Percentiles rank a stretch among this genome's conserved stretches.
These are phyloP conservation scores for Aythya baeri DNA, from an alignment of 2,113 vertebrate species.

Conservation along the genomic window DNA sequence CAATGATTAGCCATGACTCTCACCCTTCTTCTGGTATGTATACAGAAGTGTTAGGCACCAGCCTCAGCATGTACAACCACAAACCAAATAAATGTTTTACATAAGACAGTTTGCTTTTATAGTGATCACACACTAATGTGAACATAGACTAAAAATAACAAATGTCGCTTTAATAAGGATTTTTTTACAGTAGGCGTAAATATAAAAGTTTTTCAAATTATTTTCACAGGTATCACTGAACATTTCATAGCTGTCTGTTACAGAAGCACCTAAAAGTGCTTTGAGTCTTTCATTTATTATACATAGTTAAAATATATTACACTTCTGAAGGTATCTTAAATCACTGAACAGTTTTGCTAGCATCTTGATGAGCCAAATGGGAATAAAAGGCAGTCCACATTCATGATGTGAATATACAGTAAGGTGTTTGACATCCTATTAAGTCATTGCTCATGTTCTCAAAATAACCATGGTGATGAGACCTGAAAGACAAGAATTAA, in stretches of 20 bases:
- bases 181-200: constrained; percentile 70
- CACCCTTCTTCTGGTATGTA: background rate
- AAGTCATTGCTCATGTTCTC: constrained; percentile 78
- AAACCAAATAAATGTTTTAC: constrained; percentile 34
- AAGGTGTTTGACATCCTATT: constrained; percentile 70
- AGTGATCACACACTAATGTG: constrained; percentile 72
- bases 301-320: constrained; percentile 81
- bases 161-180: constrained; percentile 73
- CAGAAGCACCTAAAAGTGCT: constrained; percentile 64
- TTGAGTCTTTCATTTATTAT: constrained; percentile 76
- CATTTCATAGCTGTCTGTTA: constrained; percentile 73
- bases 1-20: background rate
- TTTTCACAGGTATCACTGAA: constrained; percentile 73
- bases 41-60: constrained; percentile 44
- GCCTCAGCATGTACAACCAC: constrained; percentile 39
- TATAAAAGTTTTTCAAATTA: constrained; percentile 77
- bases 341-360: constrained; percentile 73
- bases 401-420: constrained; percentile 77
- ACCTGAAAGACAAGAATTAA: constrained; percentile 81
- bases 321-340: constrained; percentile 74
- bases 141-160: constrained; percentile 71
- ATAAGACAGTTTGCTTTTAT: constrained; percentile 53
- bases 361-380: constrained; percentile 71
- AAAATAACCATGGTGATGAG: constrained; percentile 99
- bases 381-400: constrained; percentile 80